Conservation (phyloP, 2,888 invertebrate species). For the Abrostola triplasia region DNA sequence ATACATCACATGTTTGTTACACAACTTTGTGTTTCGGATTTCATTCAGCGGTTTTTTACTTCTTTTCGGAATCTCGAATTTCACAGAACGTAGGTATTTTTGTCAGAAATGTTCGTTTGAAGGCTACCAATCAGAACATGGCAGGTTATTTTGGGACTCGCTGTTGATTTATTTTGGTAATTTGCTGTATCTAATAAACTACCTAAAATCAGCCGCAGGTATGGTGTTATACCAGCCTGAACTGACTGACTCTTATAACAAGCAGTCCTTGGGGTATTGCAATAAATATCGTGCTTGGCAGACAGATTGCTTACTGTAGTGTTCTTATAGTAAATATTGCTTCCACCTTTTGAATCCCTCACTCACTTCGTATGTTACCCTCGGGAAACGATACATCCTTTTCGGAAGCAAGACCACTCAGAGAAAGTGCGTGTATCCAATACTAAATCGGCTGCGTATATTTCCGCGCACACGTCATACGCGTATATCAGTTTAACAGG, state of each 20-base stretch:
- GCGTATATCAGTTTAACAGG: constrained; percentile 14
- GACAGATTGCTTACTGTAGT: constrained; percentile 9
- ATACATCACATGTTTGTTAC: constrained; percentile 2
- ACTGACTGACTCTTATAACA: background rate
- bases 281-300: constrained; percentile 18
- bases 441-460: constrained; percentile 5
- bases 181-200: background rate
- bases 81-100: background rate
- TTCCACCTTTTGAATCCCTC: constrained; percentile 28
- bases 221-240: background rate
- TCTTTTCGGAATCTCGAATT: background rate
- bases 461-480: constrained; percentile 3
- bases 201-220: background rate
- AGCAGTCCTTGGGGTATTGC: background rate
- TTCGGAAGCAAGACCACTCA: constrained; percentile 21
- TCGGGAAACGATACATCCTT: constrained; percentile 34
- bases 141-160: constrained; percentile 11
- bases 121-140: constrained; percentile 8
- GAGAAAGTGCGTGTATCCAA: constrained; percentile 24
- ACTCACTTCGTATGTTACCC: constrained; percentile 24
- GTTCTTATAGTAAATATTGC: constrained; percentile 7
- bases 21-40: background rate
- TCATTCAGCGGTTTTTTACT: background rate
- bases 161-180: constrained; percentile 12
- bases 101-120: constrained; percentile 1